Conservation (phyloP, 2,797 vertebrate species). For the Microhierax caerulescens region DNA sequence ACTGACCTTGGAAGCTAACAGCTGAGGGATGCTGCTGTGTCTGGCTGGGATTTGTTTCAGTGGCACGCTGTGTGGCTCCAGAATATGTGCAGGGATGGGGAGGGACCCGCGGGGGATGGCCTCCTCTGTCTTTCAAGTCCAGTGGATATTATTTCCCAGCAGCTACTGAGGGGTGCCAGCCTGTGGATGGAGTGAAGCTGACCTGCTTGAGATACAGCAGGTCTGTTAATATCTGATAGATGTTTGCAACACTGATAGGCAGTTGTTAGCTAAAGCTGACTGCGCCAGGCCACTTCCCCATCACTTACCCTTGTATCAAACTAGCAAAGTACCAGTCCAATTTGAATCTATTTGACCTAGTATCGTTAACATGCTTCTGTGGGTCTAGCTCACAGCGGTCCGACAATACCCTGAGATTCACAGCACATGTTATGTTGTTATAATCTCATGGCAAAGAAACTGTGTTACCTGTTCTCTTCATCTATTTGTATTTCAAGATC, state of each 20-base stretch:
- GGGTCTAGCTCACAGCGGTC: not conserved
- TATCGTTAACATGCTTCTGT: not conserved
- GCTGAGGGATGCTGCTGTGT: not conserved
- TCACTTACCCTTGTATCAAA: not conserved
- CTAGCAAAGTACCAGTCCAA: not conserved
- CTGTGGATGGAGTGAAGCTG: not conserved
- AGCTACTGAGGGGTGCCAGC: not conserved
- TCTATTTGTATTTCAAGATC: not conserved
- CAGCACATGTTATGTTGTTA: not conserved
- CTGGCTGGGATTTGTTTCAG: not conserved
- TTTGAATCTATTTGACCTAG: not conserved
- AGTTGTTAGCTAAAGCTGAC: not conserved
- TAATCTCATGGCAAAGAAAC: not conserved
- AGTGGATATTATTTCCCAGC: not conserved
- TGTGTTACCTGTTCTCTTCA: not conserved
- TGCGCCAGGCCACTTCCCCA: not conserved
- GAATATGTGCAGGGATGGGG: rapidly evolving
- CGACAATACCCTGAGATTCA: not conserved
- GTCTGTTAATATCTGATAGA: not conserved
- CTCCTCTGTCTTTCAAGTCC: not conserved
- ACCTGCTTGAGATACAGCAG: not conserved
- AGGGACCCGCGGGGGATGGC: not conserved
- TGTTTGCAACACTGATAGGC: rapidly evolving
- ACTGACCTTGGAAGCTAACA: not conserved
- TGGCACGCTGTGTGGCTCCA: not conserved